Conservation (phyloP, 2,113 vertebrate species). For the Bungarus multicinctus region DNA sequence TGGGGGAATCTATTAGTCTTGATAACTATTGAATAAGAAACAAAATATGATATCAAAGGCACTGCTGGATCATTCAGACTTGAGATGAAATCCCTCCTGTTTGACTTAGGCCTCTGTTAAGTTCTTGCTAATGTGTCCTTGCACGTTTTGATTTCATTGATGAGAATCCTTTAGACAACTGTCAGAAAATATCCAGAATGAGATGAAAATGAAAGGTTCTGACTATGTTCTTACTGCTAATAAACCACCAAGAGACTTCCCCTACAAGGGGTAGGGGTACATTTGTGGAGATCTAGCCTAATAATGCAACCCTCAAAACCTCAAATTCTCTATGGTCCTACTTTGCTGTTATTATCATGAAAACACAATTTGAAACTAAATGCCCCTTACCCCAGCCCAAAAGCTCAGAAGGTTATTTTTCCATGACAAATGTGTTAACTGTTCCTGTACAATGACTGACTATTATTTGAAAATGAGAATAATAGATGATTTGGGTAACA, state of each 20-base stretch:
- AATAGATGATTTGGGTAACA: not conserved
- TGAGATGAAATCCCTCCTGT: conserved; percentile 25
- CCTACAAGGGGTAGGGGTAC: conserved; percentile 27
- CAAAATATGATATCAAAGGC: conserved; percentile 7
- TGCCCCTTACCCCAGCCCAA: not conserved
- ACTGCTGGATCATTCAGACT: conserved; percentile 25
- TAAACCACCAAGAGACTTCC: conserved; percentile 55
- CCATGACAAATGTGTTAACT: conserved; percentile 7
- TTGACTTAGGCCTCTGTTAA: conserved; percentile 4
- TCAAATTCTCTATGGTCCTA: not conserved
- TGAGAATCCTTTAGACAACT: conserved; percentile 47
- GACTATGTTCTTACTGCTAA: conserved; percentile 51
- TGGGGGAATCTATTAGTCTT: not conserved
- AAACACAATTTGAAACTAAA: not conserved
- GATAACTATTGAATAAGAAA: not conserved
- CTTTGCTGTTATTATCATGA: conserved; percentile 1
- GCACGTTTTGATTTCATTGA: conserved; percentile 45
- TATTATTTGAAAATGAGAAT: not conserved
- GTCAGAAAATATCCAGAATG: conserved; percentile 54
- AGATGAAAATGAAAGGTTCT: conserved; percentile 58
- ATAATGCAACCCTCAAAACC: conserved; percentile 26
- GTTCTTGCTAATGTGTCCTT: conserved; percentile 30
- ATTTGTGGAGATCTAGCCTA: conserved; percentile 41
- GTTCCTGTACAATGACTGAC: not conserved
- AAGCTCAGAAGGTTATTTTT: not conserved